Evolutionary conservation across 2,888 invertebrate genomes (phyloP).

Genomic region (Oasisia sp.): DNA sequence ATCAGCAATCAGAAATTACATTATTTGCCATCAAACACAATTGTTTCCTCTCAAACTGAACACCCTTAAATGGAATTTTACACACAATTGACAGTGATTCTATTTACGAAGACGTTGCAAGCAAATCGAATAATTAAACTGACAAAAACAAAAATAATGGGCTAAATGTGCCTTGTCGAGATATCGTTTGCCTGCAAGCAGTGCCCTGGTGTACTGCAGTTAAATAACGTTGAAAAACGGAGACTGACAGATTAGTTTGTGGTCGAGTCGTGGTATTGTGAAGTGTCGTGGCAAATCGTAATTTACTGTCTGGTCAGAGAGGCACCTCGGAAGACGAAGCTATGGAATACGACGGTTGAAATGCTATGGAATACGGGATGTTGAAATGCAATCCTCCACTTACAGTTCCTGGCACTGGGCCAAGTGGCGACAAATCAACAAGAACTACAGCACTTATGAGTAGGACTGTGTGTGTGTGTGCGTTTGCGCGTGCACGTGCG

Average conservation of each 20-base stretch:
- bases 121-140: neutral
- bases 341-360: neutral
- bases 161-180: neutral
- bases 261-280: neutral
- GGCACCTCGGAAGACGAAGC: neutral
- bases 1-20: neutral
- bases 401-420: neutral
- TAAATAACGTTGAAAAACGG: neutral
- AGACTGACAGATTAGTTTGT: neutral
- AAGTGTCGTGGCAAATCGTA: neutral
- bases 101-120: neutral
- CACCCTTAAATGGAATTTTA: neutral
- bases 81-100: neutral
- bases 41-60: neutral
- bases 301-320: conserved; percentile 2
- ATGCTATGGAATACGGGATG: too few relatives aligned
- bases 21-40: neutral
- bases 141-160: neutral
- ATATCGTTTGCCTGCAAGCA: neutral
- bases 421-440: neutral
- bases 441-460: neutral
- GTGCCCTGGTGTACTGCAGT: neutral
- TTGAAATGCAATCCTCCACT: neutral
- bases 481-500: neutral
- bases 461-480: neutral